phyloP scores from a whole-genome alignment of 1,140 invertebrate genomes.

The Rhyzopertha dominica region DNA sequence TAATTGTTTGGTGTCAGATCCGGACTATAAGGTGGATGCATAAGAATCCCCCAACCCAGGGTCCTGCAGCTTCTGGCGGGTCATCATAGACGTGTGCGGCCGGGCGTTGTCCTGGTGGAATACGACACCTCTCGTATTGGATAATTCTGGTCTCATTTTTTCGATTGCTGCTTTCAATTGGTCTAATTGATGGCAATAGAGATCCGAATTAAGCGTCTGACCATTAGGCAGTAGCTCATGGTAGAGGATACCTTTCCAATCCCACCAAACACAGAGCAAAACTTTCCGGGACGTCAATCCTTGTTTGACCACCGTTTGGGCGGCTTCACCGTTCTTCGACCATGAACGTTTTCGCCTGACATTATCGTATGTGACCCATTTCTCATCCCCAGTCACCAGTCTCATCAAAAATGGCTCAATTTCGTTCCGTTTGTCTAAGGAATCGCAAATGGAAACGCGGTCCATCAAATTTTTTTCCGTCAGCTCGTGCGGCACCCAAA shows the following conservation, averaged over 20 bases:
- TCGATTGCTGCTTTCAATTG: conserved; percentile 33
- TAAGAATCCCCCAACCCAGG: too few species aligned
- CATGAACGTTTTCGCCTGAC: conserved; percentile 30
- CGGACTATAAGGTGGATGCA: too few species aligned
- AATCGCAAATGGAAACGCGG: conserved; percentile 20
- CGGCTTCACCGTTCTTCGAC: conserved; percentile 23
- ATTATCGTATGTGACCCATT: conserved; percentile 33
- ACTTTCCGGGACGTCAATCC: conserved; percentile 27
- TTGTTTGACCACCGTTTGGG: conserved; percentile 24
- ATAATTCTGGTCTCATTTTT: conserved; percentile 18
- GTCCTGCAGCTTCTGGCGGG: too few species aligned
- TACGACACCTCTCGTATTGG: conserved; percentile 14
- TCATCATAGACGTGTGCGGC: too few species aligned
- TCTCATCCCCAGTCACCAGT: conserved; percentile 33
- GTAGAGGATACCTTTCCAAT: conserved; percentile 31
- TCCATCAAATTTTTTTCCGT: conserved; percentile 9
- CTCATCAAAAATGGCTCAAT: conserved; percentile 20
- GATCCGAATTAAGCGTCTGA: conserved; percentile 25
- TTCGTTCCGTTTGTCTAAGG: too few species aligned
- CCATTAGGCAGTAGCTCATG: conserved; percentile 37
- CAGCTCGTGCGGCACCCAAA: conserved; percentile 20
- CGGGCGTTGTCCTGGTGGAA: conserved; percentile 14
- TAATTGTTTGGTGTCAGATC: too few species aligned
- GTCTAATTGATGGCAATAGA: conserved; percentile 38
- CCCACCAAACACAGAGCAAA: conserved; percentile 30